phyloP scores from a whole-genome alignment of 2,888 invertebrate species.

The Campaea margaritaria region DNA sequence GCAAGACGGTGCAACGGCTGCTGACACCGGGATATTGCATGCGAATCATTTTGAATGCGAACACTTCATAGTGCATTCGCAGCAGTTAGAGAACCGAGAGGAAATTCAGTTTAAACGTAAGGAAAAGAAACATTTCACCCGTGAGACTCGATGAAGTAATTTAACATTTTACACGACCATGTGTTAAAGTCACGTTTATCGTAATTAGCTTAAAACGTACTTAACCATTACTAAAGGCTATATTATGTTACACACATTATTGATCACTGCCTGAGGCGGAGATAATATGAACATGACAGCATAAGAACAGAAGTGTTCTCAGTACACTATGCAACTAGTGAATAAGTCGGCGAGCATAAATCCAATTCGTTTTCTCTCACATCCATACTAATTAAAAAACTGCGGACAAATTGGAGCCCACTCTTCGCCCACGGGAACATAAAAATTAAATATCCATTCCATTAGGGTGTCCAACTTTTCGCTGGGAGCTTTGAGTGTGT shows the following conservation, averaged over 20 bases:
- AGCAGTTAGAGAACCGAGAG: too few relatives aligned
- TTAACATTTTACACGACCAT: too few relatives aligned
- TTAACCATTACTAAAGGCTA: too few relatives aligned
- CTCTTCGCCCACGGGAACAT: conserved; percentile 80
- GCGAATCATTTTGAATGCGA: not conserved
- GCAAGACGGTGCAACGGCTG: conserved; percentile 30
- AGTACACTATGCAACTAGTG: conserved; percentile 24
- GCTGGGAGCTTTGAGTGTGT: not conserved
- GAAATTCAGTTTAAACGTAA: too few relatives aligned
- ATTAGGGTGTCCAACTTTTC: conserved; percentile 18
- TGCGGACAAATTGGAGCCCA: conserved; percentile 81
- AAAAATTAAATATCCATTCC: conserved; percentile 75
- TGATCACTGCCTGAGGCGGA: too few relatives aligned
- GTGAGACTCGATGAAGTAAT: too few relatives aligned
- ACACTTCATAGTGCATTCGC: not conserved
- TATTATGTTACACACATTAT: too few relatives aligned
- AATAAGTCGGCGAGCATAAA: conserved; percentile 62
- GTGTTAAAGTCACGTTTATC: too few relatives aligned
- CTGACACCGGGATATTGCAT: conserved; percentile 36
- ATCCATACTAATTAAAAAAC: conserved; percentile 83
- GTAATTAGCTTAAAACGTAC: too few relatives aligned
- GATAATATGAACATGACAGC: too few relatives aligned
- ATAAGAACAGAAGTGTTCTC: too few relatives aligned
- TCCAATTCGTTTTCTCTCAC: conserved; percentile 77
- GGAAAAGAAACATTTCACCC: too few relatives aligned